Percentiles rank a stretch among this genome's conserved stretches.
These are phyloP conservation scores for Seira sanloemensis DNA, from an alignment of 2,888 invertebrate species.

Conservation along the genomic window DNA sequence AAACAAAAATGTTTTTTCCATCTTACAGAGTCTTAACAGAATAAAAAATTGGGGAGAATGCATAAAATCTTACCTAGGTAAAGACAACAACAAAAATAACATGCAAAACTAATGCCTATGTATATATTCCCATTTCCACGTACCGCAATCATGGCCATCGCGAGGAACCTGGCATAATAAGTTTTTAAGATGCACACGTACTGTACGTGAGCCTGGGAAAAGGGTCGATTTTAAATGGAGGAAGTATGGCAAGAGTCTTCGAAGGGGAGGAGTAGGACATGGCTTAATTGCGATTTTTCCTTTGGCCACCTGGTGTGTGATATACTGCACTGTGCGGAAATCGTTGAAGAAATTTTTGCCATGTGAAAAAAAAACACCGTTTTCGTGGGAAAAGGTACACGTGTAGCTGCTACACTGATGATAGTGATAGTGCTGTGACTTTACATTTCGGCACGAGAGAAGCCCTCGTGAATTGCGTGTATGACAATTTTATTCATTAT, in stretches of 20 bases:
- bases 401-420: slow-evolving; percentile 34
- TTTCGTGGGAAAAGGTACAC: slow-evolving; percentile 71
- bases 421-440: not conserved
- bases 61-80: not conserved
- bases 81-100: not conserved
- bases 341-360: slow-evolving; percentile 47
- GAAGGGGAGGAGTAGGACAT: slow-evolving; percentile 37
- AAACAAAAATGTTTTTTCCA: not conserved
- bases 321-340: slow-evolving; percentile 67
- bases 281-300: slow-evolving; percentile 71
- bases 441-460: not conserved
- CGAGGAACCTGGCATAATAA: not conserved
- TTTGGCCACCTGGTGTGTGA: slow-evolving; percentile 71
- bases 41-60: not conserved
- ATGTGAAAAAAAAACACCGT: slow-evolving; percentile 58
- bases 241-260: too few species aligned
- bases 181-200: slow-evolving; percentile 7
- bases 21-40: not conserved
- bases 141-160: not conserved
- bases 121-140: not conserved
- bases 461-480: not conserved
- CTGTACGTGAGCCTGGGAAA: not conserved
- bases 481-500: slow-evolving; percentile 8
- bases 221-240: not conserved
- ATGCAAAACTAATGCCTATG: too few species aligned